phyloP scores from a whole-genome alignment of 2,113 vertebrate species.

The Nothobranchius kuhntae region DNA sequence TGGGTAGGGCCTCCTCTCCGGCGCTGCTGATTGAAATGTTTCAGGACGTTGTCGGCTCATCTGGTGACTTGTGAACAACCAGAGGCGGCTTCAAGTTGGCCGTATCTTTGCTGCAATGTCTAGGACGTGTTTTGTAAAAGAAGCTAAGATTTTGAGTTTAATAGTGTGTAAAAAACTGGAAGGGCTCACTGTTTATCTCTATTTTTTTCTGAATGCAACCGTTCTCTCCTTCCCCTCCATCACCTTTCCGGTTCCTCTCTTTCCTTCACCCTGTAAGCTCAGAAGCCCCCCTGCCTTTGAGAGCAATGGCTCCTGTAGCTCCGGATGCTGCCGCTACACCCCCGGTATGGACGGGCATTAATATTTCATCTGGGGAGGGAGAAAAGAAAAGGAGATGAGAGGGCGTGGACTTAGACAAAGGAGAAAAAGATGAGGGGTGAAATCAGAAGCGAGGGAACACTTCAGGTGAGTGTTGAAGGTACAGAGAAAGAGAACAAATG shows the following conservation, averaged over 20 bases:
- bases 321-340: slow-evolving; percentile 39
- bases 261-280: slow-evolving; percentile 15
- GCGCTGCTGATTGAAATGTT: no score
- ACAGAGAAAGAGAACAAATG: no score
- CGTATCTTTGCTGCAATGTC: no score
- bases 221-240: slow-evolving; percentile 11
- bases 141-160: no score
- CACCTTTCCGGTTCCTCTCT: background rate
- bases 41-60: no score
- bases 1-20: no score
- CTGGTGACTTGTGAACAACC: no score
- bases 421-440: background rate
- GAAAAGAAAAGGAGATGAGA: background rate
- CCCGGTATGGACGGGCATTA: slow-evolving; percentile 58
- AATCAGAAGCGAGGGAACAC: slow-evolving; percentile 2
- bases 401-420: background rate
- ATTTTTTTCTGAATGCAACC: slow-evolving; percentile 5
- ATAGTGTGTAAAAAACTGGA: no score
- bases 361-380: slow-evolving; percentile 63
- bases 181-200: background rate
- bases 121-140: no score
- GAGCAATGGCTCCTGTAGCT: slow-evolving; percentile 61
- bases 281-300: slow-evolving; percentile 42
- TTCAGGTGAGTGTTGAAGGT: slow-evolving; percentile 6
- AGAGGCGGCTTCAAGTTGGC: no score